These are phyloP conservation scores for Halcyon malimbica DNA, from an alignment of 2,113 vertebrate species.

Conservation along the genomic window DNA sequence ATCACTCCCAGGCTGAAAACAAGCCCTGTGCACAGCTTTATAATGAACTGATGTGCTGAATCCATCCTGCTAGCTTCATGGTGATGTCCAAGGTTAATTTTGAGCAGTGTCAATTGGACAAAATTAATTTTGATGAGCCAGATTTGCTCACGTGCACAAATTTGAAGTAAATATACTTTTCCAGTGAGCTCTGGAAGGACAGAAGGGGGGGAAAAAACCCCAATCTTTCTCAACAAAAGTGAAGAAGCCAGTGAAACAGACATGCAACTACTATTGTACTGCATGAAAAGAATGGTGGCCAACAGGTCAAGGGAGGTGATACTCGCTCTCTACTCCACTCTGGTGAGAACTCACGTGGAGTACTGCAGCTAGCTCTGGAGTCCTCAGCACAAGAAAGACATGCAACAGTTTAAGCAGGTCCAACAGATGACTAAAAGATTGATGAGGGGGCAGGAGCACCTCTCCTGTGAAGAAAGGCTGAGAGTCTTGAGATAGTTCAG, in stretches of 20 bases:
- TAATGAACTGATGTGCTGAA: constrained; percentile 3
- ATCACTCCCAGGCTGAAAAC: not conserved
- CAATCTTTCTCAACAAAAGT: not conserved
- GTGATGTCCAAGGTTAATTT: not conserved
- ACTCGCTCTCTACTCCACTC: not conserved
- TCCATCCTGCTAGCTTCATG: not conserved
- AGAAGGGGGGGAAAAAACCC: not conserved
- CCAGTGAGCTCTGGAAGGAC: not conserved
- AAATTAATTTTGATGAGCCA: not conserved
- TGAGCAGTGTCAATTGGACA: not conserved
- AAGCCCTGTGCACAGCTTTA: not conserved
- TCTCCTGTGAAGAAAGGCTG: not conserved
- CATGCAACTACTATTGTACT: not conserved
- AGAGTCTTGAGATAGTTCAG: not conserved
- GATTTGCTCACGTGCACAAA: not conserved
- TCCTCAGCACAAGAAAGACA: not conserved
- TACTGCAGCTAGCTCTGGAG: not conserved
- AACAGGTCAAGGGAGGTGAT: not conserved
- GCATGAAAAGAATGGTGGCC: not conserved
- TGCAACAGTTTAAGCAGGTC: not conserved
- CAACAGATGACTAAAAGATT: not conserved
- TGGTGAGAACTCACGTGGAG: too few species aligned
- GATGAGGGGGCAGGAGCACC: not conserved
- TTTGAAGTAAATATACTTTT: not conserved
- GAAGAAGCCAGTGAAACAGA: not conserved